Conservation (phyloP, 2,797 vertebrate species). For the Semaprochilodus insignis region DNA sequence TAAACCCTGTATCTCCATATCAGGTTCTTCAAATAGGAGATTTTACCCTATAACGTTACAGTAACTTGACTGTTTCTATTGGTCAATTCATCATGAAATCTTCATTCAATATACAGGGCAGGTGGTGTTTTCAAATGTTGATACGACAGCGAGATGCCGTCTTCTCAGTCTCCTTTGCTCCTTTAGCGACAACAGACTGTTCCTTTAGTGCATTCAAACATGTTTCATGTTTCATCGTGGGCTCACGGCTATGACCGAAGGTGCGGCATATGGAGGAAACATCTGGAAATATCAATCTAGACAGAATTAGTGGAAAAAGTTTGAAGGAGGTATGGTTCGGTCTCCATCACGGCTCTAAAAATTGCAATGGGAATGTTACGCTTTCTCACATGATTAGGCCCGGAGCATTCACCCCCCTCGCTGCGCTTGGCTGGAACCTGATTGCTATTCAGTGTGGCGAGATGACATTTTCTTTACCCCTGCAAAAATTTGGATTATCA, state of each 20-base stretch:
- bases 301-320: constrained; percentile 42
- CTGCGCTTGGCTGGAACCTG: constrained; percentile 19
- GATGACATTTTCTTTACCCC: constrained; percentile 55
- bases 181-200: not conserved
- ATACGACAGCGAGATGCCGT: not conserved
- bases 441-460: constrained; percentile 43
- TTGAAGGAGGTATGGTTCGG: constrained; percentile 35
- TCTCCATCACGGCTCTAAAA: constrained; percentile 28
- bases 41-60: too few species aligned
- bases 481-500: constrained; percentile 49
- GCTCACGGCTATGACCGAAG: constrained; percentile 36
- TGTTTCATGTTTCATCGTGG: constrained; percentile 31
- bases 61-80: not conserved
- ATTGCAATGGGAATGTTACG: constrained; percentile 31
- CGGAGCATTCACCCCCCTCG: not conserved
- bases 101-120: not conserved
- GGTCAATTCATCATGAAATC: not conserved
- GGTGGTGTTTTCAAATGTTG: not conserved
- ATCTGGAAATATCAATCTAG: constrained; percentile 62
- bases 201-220: constrained; percentile 30
- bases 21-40: too few species aligned
- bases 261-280: constrained; percentile 51
- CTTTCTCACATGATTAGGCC: constrained; percentile 45
- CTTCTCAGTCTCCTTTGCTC: constrained; percentile 6
- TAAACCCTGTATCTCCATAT: too few species aligned